Evolutionary conservation across 2,888 invertebrate genomes (phyloP), one percentile per base, ranked within the genome.

Genomic region (Chloromyia formosa): DNA sequence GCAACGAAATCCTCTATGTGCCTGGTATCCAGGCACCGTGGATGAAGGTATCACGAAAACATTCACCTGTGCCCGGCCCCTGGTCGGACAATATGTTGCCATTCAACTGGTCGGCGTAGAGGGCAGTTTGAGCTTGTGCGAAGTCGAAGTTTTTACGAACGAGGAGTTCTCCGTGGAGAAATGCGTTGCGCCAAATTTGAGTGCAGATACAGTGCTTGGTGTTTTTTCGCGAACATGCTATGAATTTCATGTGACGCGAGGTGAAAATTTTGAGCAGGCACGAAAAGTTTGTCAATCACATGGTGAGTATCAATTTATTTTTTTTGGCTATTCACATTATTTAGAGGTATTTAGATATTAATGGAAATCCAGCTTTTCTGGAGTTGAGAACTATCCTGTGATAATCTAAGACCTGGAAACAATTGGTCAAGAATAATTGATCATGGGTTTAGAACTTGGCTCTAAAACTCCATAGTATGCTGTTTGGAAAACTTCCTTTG

Each of bases 1-100:
- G 68, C 95, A 95, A 83, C 88, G 94, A 76, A 96, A 96, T 86
- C 95, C 95, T 16, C 87, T 96, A 0, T 96, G 96, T 82, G 95
- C 96, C 27, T 96, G 96, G 96, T 95, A 94, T 84, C 96, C 96
- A 1, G 95, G 95, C 75, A 94, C 95, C 7, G 90, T 95, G 90
- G 95, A 95, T 82, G 95, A 95, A 86, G 96, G 95, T n/a, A 90
- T 92, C 14, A 95, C 94, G n/a, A 95, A 93, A 86, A 93, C 94
- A 1, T 94, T 95, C 83, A 91, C 91, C 0, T 96, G 96, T 82
- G 95, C 96, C 0, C 89, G 95, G 53, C 92, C 94, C 0, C 86
- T 96, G 75, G 87, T 93, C 20, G 96, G 96, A 0, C 94, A 96
- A 80, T 93, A 92, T 83, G 95, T 96, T 56, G 95, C 93, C 82